Base-by-base conservation (phyloP, 2,797 vertebrate genomes). In the Crocodylus rhombifer region DNA sequence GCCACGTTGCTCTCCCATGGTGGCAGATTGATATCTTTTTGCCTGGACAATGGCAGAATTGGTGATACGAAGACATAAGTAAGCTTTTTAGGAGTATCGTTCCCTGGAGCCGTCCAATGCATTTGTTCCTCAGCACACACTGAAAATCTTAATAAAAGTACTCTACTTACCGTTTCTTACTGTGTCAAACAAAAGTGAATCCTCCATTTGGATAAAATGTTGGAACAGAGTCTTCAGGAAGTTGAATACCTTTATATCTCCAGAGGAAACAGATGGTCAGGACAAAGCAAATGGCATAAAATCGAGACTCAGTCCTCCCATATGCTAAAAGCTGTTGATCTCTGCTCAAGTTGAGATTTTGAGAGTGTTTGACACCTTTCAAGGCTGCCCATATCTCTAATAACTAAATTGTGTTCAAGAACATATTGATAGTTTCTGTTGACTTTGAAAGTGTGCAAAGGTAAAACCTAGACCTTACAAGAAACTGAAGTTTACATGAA, bases 1-100 rank as follows among this genome's bases (percentile, higher is more conserved):
- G 84, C 67, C 51, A 23, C 82, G 78, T 86, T 64, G 2, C 88
- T 71, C 87, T 77, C 81, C 84, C 33, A 80, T 84, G 82, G 71
- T 85, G 80, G 56, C 89, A 84, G 10, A 79, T 93, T 95, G 91
- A 92, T 85, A 7, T 87, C 14, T 3, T 8, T 73, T 14, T 23
- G 69, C 23, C 69, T 26, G 69, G 51, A 21, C 14, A 21, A 51
- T 73, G 42, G 14, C 51, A 73, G 69, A 51, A 73, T 14, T 42
- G 26, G 69, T 26, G 36, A 16, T 5, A 7, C 21, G 15, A 36
- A 73, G 36, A 51, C 14, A 73, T 51, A 73, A 73, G 36, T 21
- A 21, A 42, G 16, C 36, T 73, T 33, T 25, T 25, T 26, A 23
- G 21, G 21, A 73, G 17, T 51, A 51, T 73, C 25, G 26, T 42